These are phyloP conservation scores for Podabrus alpinus DNA, from an alignment of 2,888 invertebrate genomes.

Conservation along the genomic window DNA sequence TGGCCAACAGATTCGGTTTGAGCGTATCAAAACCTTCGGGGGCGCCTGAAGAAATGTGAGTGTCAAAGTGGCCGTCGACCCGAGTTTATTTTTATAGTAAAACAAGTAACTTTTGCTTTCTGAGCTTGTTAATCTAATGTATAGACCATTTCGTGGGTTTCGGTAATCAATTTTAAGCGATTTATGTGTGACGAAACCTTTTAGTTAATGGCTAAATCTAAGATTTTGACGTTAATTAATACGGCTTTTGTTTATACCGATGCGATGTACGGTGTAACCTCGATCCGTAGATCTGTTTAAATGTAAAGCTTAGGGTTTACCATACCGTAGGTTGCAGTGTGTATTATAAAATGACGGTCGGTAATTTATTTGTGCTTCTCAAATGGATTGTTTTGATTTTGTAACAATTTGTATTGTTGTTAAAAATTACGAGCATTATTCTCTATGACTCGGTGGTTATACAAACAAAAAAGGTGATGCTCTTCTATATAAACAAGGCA, in stretches of 20 bases:
- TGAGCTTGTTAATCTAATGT: background rate
- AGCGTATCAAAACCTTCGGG: too few species aligned
- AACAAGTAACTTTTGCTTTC: too few species aligned
- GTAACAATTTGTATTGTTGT: background rate
- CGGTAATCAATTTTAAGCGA: background rate
- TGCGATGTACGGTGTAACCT: background rate
- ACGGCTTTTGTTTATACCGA: background rate
- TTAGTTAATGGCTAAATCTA: background rate
- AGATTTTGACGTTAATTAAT: background rate
- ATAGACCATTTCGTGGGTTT: background rate
- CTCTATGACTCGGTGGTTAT: background rate
- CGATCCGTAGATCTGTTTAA: background rate
- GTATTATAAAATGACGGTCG: too few species aligned
- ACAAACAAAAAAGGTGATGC: background rate
- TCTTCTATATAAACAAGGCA: conserved; percentile 21
- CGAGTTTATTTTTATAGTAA: too few species aligned
- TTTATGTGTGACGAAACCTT: background rate
- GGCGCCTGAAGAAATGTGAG: too few species aligned
- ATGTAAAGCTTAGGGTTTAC: background rate
- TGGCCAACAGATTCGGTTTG: too few species aligned
- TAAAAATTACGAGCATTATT: background rate
- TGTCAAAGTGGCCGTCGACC: too few species aligned
- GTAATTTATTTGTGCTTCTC: background rate
- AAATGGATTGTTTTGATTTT: background rate
- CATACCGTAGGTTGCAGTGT: too few species aligned